Base-by-base conservation (phyloP, 2,797 vertebrate species). In the Megalops cyprinoides region DNA sequence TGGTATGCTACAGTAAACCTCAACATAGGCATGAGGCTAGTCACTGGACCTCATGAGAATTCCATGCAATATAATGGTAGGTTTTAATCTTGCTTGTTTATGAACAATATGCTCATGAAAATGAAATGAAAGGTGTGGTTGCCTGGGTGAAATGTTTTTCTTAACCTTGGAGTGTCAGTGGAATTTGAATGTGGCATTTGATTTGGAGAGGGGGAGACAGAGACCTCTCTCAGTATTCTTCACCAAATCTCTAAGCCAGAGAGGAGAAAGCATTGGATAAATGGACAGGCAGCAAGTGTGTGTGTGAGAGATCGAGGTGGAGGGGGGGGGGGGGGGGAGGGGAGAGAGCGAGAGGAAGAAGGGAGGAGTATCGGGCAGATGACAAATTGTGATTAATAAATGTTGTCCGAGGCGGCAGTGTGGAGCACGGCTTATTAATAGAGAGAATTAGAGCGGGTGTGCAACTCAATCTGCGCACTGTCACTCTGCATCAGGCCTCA, bases 361-460 rank as follows among this genome's bases (percentile, higher is more conserved):
- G 87, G 91, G 92, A 85, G 91, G 91, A 91, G 91, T 86, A 74
- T 87, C 9, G 90, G 93, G 92, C 93, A 93, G 92, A 93, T 95
- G 93, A 95, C 94, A 95, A 94, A 95, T 95, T 94, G 94, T 94
- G 94, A 95, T 95, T 94, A 95, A 95, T 95, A 95, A 95, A 94
- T 93, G 93, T 93, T 92, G 90, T 94, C 93, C 88, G 86, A 91
- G 91, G 91, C 82, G 84, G 90, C 89, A 92, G 91, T 92, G 92
- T 92, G 90, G 84, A 90, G 91, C 91, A 88, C 89, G 90, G 93
- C 90, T 94, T 95, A 94, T 95, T 95, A 95, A 95, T 95, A 94
- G 93, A 93, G 92, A 94, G 93, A 94, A 95, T 95, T 93, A 94
- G 92, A 93, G 89, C 87, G 89, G 91, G 91, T 91, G 93, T 93